Evolutionary conservation across 2,888 invertebrate genomes (phyloP), one percentile per base, ranked within the genome.

Genomic region (Aplocera efformata): DNA sequence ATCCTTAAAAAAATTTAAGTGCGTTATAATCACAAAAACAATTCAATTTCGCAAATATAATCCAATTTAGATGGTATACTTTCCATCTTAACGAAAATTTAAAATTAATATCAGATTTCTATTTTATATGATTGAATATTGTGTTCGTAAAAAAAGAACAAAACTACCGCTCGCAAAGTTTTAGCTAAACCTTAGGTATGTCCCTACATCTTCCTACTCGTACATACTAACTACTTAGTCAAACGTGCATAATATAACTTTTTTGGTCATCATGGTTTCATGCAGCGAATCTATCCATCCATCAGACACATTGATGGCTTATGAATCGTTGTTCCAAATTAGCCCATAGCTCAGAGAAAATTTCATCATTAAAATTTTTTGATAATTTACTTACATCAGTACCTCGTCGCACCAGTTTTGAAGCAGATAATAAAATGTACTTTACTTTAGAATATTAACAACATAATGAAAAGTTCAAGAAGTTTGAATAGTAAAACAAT

Each of bases 401-500:
- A 78, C 80, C 84, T 82, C 86, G 86, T 78, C 76, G 83, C 76
- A 78, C 81, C 84, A 75, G 70, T 77, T 72, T 70, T 58, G 79
- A 72, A 67, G 79, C 79, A 64, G 68, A 73, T 72, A 78, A 76
- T 76, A 67, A 79, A 79, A 79, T 78, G 66, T 65, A 55, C 22
- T 53, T 52, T 49, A 55, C 46, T 52, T 42, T 48, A 33, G 30
- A 34, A 30, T 22, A 32, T 29, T 32, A 37, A 13, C 29, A 37
- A 13, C 29, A 42, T 29, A 32, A 26, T 29, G 7, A 41, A 32
- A 26, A 8, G 11, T 4, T 31, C n/a, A 25, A 28, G 25, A 33
- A 25, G 11, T 20, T 17, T 31, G 25, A 8, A 32, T 4, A 9
- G 7, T 8, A 23, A 4, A 28, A 23, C 7, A 10, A 26, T 21